Conservation (phyloP, 2,113 vertebrate genomes). For the zebrafish (Danio rerio) region GRCz12tu NC_133182.1:76010001-76010500, state of each 20-base stretch:
- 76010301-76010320: background rate
- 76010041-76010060: conserved; percentile 40
- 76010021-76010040: conserved; percentile 59
- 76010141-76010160: background rate
- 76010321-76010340: background rate
- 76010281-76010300: background rate
- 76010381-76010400: too few relatives aligned
- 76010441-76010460: too few relatives aligned
- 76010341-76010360: too few relatives aligned
- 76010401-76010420: too few relatives aligned
- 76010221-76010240: background rate
- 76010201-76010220: background rate
- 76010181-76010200: background rate
- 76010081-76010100: background rate
- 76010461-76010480: too few relatives aligned
- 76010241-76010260: background rate
- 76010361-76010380: too few relatives aligned
- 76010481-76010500: too few relatives aligned
- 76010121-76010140: conserved; percentile 1
- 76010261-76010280: conserved; percentile 4
- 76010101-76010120: background rate
- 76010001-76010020: conserved; percentile 8
- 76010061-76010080: background rate
- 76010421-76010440: too few relatives aligned
- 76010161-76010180: background rate